Conservation (phyloP, 2,113 vertebrate species). For the Rhombomys opimus region DNA sequence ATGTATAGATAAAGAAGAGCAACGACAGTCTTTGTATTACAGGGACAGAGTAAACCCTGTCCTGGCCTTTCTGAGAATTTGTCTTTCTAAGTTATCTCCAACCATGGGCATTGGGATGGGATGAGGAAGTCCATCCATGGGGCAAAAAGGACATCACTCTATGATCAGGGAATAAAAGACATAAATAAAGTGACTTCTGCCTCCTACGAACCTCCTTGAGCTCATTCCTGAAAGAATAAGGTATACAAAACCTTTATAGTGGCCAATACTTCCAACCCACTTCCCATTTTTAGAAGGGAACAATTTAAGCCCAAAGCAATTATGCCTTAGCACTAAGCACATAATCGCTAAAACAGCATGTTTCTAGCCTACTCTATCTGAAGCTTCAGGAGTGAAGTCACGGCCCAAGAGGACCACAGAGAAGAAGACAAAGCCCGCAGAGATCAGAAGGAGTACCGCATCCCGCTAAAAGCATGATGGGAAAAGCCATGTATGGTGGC, state of each 20-base stretch:
- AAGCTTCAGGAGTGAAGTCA: neutral
- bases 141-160: neutral
- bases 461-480: neutral
- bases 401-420: neutral
- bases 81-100: slow-evolving; percentile 29
- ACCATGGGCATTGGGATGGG: neutral
- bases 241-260: neutral
- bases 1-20: neutral
- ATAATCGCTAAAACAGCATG: slow-evolving; percentile 32
- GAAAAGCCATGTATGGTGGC: neutral
- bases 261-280: neutral
- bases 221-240: neutral
- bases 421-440: neutral
- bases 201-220: neutral
- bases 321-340: neutral
- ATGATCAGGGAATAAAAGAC: neutral
- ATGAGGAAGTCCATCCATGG: neutral
- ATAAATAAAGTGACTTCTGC: neutral
- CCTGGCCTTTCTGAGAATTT: neutral
- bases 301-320: neutral
- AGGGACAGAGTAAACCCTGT: neutral
- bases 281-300: neutral
- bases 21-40: neutral
- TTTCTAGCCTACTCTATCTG: neutral
- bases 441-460: neutral